Conservation (phyloP, 1,140 invertebrate genomes). For the Eueides isabella region DNA sequence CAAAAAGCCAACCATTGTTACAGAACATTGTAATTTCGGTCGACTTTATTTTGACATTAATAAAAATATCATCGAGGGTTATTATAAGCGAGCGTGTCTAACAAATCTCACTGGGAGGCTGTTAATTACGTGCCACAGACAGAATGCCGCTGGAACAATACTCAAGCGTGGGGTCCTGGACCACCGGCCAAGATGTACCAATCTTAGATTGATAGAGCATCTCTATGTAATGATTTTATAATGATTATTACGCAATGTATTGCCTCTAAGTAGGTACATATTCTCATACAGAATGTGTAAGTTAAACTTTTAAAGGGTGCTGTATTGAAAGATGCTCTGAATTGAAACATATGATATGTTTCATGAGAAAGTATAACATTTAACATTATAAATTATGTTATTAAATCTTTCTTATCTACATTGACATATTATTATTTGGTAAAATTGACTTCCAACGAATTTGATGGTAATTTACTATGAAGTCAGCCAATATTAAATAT, state of each 20-base stretch:
- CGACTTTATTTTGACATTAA: constrained; percentile 79
- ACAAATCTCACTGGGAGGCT: constrained; percentile 77
- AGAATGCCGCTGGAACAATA: constrained; percentile 71
- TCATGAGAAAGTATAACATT: not conserved
- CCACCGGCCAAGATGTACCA: constrained; percentile 49
- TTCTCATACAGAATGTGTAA: not conserved
- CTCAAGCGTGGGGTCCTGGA: constrained; percentile 72
- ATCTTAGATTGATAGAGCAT: constrained; percentile 11
- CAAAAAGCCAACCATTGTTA: constrained; percentile 7
- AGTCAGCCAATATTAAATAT: too few relatives aligned
- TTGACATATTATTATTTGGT: too few relatives aligned
- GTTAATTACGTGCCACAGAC: constrained; percentile 79
- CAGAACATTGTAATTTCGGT: constrained; percentile 53
- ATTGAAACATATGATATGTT: not conserved
- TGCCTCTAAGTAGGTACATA: not conserved
- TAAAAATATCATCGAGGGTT: constrained; percentile 80
- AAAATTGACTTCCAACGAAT: too few relatives aligned
- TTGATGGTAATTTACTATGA: too few relatives aligned
- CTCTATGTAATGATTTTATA: constrained; percentile 15
- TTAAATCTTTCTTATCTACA: too few relatives aligned
- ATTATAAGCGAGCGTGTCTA: constrained; percentile 79
- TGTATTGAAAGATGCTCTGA: not conserved
- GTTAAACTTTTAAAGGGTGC: not conserved
- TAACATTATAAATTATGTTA: too few relatives aligned
- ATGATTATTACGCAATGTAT: constrained; percentile 3